These are phyloP conservation scores for Holocentrus rufus DNA, from an alignment of 2,797 vertebrate species.

Conservation along the genomic window DNA sequence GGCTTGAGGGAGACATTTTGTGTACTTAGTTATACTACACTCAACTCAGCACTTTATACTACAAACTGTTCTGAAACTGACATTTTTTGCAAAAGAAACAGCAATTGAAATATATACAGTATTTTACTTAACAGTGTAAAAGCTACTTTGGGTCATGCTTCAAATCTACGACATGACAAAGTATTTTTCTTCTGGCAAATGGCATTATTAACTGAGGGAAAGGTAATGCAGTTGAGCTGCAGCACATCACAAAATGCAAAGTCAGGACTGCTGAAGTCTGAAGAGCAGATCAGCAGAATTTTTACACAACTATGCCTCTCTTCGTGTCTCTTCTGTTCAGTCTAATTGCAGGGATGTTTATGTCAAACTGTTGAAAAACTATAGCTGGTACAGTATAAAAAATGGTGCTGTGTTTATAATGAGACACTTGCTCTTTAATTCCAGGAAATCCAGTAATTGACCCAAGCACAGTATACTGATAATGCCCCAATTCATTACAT, in stretches of 20 bases:
- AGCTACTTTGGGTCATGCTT: not conserved
- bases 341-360: constrained; percentile 21
- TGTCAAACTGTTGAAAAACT: constrained; percentile 9
- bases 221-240: constrained; percentile 1
- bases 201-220: not conserved
- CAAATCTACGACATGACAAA: not conserved
- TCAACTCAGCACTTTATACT: constrained; percentile 4
- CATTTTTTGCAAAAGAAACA: not conserved
- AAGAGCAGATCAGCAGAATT: constrained; percentile 51
- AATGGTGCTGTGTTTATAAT: constrained; percentile 1
- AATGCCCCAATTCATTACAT: constrained; percentile 35
- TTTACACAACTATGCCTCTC: not conserved
- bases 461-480: constrained; percentile 43
- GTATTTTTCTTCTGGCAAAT: constrained; percentile 10
- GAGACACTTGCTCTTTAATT: constrained; percentile 18
- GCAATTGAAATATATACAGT: not conserved
- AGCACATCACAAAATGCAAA: constrained; percentile 24
- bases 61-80: constrained; percentile 16
- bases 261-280: constrained; percentile 44
- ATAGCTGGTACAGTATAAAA: not conserved
- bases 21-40: constrained; percentile 19
- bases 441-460: constrained; percentile 53
- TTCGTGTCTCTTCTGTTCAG: constrained; percentile 14
- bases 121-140: not conserved
- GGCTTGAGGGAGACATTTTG: constrained; percentile 48